These are phyloP conservation scores for Carassius gibelio DNA, from an alignment of 2,113 vertebrate genomes.

Conservation along the genomic window DNA sequence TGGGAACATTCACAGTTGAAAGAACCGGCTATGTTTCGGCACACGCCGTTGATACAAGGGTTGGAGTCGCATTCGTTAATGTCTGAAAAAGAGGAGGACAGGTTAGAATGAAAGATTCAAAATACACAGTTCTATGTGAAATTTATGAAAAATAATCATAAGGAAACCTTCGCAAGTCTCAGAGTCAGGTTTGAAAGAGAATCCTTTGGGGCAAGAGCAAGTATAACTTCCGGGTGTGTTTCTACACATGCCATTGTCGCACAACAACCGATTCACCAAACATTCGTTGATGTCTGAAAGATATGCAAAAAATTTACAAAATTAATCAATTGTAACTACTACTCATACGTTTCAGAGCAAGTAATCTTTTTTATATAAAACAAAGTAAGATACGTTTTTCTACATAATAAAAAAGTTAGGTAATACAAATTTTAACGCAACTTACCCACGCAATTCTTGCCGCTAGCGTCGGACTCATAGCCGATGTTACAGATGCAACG, in stretches of 20 bases:
- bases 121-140: slow-evolving; percentile 31
- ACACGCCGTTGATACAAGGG: slow-evolving; percentile 87
- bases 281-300: slow-evolving; percentile 93
- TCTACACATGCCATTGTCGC: slow-evolving; percentile 93
- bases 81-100: slow-evolving; percentile 72
- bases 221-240: slow-evolving; percentile 96
- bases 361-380: background rate
- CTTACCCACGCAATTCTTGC: slow-evolving; percentile 96
- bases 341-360: too few species aligned
- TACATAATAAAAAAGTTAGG: background rate
- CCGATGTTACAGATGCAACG: slow-evolving; percentile 97
- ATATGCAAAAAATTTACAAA: background rate
- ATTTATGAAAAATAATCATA: background rate
- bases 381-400: background rate
- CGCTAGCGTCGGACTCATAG: slow-evolving; percentile 92
- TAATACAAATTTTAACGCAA: slow-evolving; percentile 32
- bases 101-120: slow-evolving; percentile 36
- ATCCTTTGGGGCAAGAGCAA: slow-evolving; percentile 94
- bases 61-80: slow-evolving; percentile 88
- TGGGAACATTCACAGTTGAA: slow-evolving; percentile 89
- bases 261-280: slow-evolving; percentile 89
- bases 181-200: slow-evolving; percentile 89
- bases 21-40: slow-evolving; percentile 87
- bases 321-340: background rate
- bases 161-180: slow-evolving; percentile 91